These are phyloP conservation scores for Cantharis lateralis DNA, from an alignment of 2,888 invertebrate genomes.

Conservation along the genomic window DNA sequence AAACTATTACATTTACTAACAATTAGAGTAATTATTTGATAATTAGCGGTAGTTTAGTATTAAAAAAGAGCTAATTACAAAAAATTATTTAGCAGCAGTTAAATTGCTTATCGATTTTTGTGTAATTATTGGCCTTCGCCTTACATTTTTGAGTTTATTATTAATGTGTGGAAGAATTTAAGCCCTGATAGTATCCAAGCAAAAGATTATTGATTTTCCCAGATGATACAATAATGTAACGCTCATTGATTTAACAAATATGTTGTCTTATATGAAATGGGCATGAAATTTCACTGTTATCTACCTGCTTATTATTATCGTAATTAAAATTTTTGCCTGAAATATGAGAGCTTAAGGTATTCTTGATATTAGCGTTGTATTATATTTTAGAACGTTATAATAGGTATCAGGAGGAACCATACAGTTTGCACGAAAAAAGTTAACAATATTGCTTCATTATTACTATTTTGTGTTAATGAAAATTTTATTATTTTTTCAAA, in stretches of 20 bases:
- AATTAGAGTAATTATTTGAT: neutral
- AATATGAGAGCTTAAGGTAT: neutral
- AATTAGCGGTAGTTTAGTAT: neutral
- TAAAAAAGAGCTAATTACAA: neutral
- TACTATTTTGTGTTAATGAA: neutral
- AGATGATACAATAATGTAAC: neutral
- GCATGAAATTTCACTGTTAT: neutral
- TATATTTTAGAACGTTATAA: neutral
- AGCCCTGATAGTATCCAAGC: neutral
- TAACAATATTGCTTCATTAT: neutral
- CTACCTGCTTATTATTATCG: neutral
- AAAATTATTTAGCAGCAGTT: neutral
- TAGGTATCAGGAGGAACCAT: neutral
- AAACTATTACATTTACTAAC: neutral
- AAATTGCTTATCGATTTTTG: neutral
- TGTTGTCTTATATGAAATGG: neutral
- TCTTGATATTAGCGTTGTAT: neutral
- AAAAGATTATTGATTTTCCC: neutral
- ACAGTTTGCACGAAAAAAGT: neutral
- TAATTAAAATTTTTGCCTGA: neutral
- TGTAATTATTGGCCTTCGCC: neutral
- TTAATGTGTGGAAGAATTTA: neutral
- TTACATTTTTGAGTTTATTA: neutral
- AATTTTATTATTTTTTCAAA: neutral
- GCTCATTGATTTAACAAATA: neutral